Conservation (phyloP, 2,113 vertebrate species). For the Jaculus jaculus region DNA sequence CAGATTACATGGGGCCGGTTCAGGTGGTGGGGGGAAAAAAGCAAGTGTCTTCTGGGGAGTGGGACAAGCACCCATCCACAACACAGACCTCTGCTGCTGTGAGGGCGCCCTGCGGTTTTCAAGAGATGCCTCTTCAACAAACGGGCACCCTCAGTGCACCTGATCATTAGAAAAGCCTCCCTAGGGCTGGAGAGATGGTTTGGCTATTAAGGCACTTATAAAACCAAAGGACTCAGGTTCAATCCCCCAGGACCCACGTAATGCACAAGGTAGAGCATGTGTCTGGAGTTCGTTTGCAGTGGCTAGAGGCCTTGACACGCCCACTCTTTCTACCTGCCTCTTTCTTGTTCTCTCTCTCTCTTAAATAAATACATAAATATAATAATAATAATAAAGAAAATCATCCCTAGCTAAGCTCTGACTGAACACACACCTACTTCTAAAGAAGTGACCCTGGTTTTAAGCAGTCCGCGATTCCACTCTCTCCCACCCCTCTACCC, state of each 20-base stretch:
- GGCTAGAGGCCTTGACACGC: too few relatives aligned
- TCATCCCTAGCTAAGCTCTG: not conserved
- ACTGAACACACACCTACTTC: not conserved
- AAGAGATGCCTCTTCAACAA: conserved; percentile 51
- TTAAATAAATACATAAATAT: too few relatives aligned
- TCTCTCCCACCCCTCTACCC: not conserved
- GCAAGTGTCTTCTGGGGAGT: conserved; percentile 11
- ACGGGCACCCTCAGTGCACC: conserved; percentile 29
- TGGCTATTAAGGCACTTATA: too few relatives aligned
- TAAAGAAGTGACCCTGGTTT: too few relatives aligned
- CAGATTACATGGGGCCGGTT: conserved; percentile 68
- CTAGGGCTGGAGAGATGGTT: too few relatives aligned
- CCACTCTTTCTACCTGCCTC: too few relatives aligned
- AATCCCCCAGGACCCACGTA: too few relatives aligned
- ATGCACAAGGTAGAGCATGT: too few relatives aligned
- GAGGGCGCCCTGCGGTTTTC: not conserved
- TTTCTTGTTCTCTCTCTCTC: too few relatives aligned
- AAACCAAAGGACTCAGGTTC: too few relatives aligned
- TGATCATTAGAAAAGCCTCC: accelerated
- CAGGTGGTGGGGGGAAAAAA: not conserved
- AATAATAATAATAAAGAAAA: too few relatives aligned
- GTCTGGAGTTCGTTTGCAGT: too few relatives aligned
- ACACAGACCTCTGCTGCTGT: conserved; percentile 69
- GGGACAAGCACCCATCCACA: conserved; percentile 70
- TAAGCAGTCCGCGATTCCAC: not conserved